Evolutionary conservation across 2,888 invertebrate genomes (phyloP).

Genomic region (Nomada fabriciana): DNA sequence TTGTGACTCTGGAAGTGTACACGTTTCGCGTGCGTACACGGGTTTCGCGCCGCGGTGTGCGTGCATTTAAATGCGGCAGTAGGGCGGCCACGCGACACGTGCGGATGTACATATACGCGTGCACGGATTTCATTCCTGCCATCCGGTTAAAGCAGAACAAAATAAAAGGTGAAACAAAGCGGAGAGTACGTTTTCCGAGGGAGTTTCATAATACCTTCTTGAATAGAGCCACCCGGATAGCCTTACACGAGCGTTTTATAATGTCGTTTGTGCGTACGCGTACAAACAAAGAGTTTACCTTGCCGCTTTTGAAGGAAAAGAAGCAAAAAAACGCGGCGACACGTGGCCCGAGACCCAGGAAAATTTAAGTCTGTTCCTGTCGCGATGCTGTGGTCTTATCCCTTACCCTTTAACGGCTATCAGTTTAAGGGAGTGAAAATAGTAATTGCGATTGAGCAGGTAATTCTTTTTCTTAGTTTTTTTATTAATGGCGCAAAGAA

Average conservation of each 20-base stretch:
- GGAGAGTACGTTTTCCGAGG: slow-evolving; percentile 71
- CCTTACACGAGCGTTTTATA: slow-evolving; percentile 71
- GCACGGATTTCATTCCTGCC: slow-evolving; percentile 71
- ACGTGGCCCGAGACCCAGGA: slow-evolving; percentile 28
- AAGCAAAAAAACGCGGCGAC: slow-evolving; percentile 29
- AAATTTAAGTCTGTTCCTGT: slow-evolving; percentile 12
- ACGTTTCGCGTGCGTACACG: slow-evolving; percentile 20
- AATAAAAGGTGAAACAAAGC: slow-evolving; percentile 73
- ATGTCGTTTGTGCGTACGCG: slow-evolving; percentile 66
- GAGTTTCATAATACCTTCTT: slow-evolving; percentile 76
- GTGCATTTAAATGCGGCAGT: slow-evolving; percentile 56
- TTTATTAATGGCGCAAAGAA: background rate
- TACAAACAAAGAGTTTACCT: slow-evolving; percentile 71
- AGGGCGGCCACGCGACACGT: slow-evolving; percentile 55
- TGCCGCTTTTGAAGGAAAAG: slow-evolving; percentile 57
- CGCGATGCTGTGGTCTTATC: background rate
- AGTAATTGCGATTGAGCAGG: too few relatives aligned
- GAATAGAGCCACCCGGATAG: slow-evolving; percentile 73
- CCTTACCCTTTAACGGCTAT: background rate
- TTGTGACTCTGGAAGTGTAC: slow-evolving; percentile 56
- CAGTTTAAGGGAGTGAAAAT: too few relatives aligned
- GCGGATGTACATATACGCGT: slow-evolving; percentile 40
- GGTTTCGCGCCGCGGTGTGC: background rate
- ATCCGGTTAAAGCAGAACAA: slow-evolving; percentile 75
- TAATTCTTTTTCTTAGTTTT: background rate